Evolutionary conservation across 2,113 vertebrate genomes (phyloP).

Genomic region (Gyps fulvus): DNA sequence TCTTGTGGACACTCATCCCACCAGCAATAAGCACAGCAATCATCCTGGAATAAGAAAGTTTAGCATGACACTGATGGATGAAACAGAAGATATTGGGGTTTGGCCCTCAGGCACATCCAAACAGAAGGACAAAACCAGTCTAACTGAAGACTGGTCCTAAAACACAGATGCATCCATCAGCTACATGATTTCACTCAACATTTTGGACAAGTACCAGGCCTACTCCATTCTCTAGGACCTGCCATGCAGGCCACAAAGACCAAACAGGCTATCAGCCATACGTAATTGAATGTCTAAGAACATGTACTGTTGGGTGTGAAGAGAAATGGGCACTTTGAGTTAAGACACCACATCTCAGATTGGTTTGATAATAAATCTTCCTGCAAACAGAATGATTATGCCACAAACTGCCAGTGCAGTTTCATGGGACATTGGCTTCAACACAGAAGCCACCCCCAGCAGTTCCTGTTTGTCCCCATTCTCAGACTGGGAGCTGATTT

Average conservation of each 20-base stretch:
- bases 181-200: not conserved
- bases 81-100: not conserved
- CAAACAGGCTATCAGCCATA: not conserved
- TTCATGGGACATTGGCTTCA: not conserved
- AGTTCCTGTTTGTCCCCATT: not conserved
- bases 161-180: not conserved
- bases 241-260: not conserved
- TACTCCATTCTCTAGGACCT: not conserved
- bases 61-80: not conserved
- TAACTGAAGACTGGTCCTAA: not conserved
- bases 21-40: not conserved
- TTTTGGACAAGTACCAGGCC: not conserved
- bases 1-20: not conserved
- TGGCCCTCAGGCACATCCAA: not conserved
- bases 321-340: not conserved
- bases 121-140: not conserved
- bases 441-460: not conserved
- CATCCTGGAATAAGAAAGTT: not conserved
- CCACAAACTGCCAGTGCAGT: not conserved
- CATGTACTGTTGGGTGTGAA: not conserved
- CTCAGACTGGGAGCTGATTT: not conserved
- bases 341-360: not conserved
- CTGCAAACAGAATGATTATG: not conserved
- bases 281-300: not conserved
- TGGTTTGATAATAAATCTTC: not conserved